These are phyloP conservation scores for Todiramphus chloris DNA, from an alignment of 2,113 vertebrate species.

Conservation along the genomic window DNA sequence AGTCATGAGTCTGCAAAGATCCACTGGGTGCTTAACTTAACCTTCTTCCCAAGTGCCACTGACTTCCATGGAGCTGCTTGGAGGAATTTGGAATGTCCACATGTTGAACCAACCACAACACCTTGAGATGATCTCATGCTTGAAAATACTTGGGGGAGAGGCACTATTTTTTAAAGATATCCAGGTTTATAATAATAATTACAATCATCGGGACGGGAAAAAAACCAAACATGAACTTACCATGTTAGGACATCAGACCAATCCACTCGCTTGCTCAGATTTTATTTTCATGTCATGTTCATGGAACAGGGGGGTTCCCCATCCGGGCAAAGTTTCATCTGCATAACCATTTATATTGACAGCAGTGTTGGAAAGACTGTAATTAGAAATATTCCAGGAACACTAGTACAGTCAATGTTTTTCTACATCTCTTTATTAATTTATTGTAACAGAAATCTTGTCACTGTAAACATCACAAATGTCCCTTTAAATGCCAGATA, in stretches of 20 bases:
- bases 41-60: neutral
- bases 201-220: accelerated
- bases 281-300: neutral
- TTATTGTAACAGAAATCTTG: neutral
- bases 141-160: neutral
- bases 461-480: neutral
- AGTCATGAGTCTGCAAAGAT: neutral
- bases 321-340: neutral
- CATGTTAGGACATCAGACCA: neutral
- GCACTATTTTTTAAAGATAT: neutral
- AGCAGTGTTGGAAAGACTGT: neutral
- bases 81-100: neutral
- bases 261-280: neutral
- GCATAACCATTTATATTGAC: neutral
- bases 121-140: neutral
- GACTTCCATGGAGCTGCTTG: neutral
- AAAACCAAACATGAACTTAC: neutral
- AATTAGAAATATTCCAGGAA: constrained; percentile 16
- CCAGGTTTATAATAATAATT: neutral
- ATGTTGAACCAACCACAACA: neutral
- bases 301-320: neutral
- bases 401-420: neutral
- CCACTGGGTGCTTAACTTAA: neutral
- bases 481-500: neutral
- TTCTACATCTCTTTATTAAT: neutral